A percentile compares a stretch with the other conserved stretches of the same genome.
Evolutionary conservation across 2,113 vertebrate genomes (phyloP).

Genomic region (Corynorhinus townsendii): DNA sequence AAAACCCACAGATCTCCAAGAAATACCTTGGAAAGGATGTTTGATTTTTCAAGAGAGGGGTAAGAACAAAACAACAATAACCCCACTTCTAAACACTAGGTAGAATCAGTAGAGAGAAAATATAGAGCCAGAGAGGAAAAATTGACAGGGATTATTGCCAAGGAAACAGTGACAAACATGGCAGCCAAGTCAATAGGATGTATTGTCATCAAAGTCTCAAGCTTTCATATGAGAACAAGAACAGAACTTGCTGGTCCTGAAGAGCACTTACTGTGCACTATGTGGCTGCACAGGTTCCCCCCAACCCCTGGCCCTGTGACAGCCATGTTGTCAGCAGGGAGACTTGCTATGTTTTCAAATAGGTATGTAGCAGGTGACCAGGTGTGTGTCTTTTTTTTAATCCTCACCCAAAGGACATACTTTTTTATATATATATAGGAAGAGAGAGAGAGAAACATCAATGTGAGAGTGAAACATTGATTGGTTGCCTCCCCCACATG

Average conservation of each 20-base stretch:
- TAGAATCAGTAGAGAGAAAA: neutral
- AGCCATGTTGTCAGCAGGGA: neutral
- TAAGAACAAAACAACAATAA: neutral
- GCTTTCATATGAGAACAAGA: neutral
- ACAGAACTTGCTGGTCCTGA: neutral
- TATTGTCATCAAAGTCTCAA: neutral
- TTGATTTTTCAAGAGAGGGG: neutral
- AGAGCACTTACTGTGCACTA: neutral
- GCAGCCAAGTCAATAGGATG: neutral
- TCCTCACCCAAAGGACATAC: neutral
- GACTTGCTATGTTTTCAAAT: neutral
- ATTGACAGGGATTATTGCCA: neutral
- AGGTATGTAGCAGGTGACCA: neutral
- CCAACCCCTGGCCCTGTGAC: neutral
- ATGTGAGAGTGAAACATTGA: neutral
- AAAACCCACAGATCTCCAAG: conserved; percentile 30
- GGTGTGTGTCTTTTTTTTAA: neutral
- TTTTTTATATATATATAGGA: neutral
- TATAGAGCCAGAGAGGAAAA: neutral
- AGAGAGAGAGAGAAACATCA: neutral
- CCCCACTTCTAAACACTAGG: neutral
- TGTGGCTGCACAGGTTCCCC: rapidly evolving
- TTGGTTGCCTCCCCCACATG: neutral
- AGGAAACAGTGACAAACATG: neutral
- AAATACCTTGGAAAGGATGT: neutral